Evolutionary conservation across 2,113 vertebrate species (phyloP), one percentile per base, ranked within the genome.

Genomic region (Platichthys stellatus): DNA sequence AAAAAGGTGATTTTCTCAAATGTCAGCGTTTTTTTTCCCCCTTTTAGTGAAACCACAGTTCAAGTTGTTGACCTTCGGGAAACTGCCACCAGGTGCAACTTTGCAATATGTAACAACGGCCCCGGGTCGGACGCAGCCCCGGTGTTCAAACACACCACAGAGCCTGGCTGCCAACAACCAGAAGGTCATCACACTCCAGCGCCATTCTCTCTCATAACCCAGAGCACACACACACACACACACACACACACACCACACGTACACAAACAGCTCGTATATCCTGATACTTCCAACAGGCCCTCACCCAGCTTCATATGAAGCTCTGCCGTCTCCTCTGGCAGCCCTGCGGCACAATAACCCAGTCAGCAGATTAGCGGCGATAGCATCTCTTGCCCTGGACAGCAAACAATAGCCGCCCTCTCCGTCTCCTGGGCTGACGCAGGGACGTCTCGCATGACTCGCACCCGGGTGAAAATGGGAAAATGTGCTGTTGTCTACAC

Each of bases 351-450:
- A 83, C 75, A 84, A 84, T 75, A 80, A 83, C 69, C 68, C 75
- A 70, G 71, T 63, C 72, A 84, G 86, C 53, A 83, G 76, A 86
- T 90, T 74, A 88, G 83, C 76, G 8, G 59, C 0, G 78, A 81
- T 85, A 81, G 81, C 76, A 74, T 89, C 89, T n/a, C 26, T 24
- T 35, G 60, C 31, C 24, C 68, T 12, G n/a, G 64, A 68, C 51
- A 1, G 40, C 72, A 87, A 85, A 90, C 86, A 90, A 81, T 31
- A 45, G 61, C 81, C 68, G 15, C 74, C 74, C 76, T 69, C 76
- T 82, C 38, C 5, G 4, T 53, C 67, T 47, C 20, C 4, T 43
- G 26, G 45, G 28, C 59, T 72, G 74, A 85, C 28, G 40, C 82
- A 11, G 43, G 43, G 26, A 65, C 69, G 23, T 60, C 71, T 68